phyloP scores from a whole-genome alignment of 2,797 vertebrate species.

The Discoglossus pictus region DNA sequence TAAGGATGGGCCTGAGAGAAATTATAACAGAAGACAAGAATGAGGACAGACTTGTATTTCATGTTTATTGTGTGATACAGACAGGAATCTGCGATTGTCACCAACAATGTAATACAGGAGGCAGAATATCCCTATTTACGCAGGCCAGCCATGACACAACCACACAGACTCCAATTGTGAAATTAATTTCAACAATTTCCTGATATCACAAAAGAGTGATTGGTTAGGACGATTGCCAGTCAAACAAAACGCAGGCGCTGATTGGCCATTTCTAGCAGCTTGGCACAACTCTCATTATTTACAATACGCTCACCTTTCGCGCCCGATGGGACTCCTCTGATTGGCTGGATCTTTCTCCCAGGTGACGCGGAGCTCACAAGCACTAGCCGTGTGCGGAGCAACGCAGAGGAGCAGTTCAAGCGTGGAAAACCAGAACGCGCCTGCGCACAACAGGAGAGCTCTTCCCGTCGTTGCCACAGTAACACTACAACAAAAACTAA shows the following conservation, averaged over 20 bases:
- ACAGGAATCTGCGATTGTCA: no score
- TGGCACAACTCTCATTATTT: no score
- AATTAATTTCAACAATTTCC: no score
- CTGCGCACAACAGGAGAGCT: neutral
- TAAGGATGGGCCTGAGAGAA: no score
- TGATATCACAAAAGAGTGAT: neutral
- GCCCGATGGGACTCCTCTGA: neutral
- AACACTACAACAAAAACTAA: neutral
- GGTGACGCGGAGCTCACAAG: neutral
- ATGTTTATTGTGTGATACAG: no score
- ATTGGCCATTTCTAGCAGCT: neutral
- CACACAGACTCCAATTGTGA: no score
- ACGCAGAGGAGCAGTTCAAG: neutral
- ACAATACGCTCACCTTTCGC: conserved; percentile 9
- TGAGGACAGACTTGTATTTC: no score
- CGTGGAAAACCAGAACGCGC: neutral
- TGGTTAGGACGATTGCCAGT: neutral
- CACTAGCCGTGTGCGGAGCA: neutral
- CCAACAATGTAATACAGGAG: no score
- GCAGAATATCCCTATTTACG: no score
- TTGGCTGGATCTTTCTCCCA: neutral
- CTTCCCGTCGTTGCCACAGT: neutral
- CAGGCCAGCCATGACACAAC: no score
- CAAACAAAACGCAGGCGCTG: neutral
- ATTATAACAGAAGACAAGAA: no score